A percentile compares a stretch with the other conserved stretches of the same genome.
phyloP scores from a whole-genome alignment of 2,888 invertebrate genomes.

The Athalia cordata region DNA sequence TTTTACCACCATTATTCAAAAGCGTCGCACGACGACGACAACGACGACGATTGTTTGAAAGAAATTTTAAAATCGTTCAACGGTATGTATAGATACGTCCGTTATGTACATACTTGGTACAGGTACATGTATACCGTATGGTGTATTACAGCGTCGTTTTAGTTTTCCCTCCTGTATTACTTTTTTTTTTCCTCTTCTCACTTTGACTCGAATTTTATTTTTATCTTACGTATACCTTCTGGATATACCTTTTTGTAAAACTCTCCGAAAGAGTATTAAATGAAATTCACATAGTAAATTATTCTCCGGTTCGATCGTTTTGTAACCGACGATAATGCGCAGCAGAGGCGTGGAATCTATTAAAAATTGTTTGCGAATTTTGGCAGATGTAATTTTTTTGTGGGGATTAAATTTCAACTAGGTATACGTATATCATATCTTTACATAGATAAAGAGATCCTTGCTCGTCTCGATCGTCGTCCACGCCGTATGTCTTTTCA shows the following conservation, averaged over 20 bases:
- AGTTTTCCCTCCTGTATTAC: neutral
- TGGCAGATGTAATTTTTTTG: too few species aligned
- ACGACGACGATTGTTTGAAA: slow-evolving; percentile 31
- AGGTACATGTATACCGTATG: neutral
- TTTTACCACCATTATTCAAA: slow-evolving; percentile 17
- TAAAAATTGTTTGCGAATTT: too few species aligned
- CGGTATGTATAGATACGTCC: neutral
- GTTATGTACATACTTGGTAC: slow-evolving; percentile 5
- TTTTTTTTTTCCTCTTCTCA: neutral
- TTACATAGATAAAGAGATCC: neutral
- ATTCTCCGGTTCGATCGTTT: too few species aligned
- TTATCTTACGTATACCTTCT: too few species aligned
- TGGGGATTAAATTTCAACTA: too few species aligned
- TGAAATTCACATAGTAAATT: too few species aligned
- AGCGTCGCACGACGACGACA: neutral
- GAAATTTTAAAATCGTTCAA: slow-evolving; percentile 31
- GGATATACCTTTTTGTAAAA: too few species aligned
- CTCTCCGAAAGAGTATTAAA: too few species aligned
- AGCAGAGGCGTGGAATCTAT: too few species aligned
- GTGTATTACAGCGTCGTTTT: neutral
- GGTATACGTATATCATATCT: neutral
- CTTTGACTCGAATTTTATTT: too few species aligned
- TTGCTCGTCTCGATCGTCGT: neutral
- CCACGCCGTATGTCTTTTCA: slow-evolving; percentile 47
- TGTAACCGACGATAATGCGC: too few species aligned